phyloP scores from a whole-genome alignment of 2,113 vertebrate species.

The Camelus dromedarius region DNA sequence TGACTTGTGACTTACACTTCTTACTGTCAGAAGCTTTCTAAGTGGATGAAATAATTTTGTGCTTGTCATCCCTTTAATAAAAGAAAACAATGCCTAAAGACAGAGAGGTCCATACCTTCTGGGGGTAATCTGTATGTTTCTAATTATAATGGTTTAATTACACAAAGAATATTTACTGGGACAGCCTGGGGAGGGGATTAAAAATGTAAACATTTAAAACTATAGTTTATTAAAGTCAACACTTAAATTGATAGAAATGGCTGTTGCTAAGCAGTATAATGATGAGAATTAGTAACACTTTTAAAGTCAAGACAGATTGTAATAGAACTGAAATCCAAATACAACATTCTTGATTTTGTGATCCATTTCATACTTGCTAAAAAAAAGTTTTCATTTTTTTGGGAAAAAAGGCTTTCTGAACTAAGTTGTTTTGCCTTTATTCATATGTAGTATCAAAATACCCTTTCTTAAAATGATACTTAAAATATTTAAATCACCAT shows the following conservation, averaged over 20 bases:
- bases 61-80: not conserved
- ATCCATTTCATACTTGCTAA: not conserved
- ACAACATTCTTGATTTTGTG: slow-evolving; percentile 30
- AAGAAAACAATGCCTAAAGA: not conserved
- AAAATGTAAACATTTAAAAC: slow-evolving; percentile 26
- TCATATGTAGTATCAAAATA: slow-evolving; percentile 49
- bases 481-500: slow-evolving; percentile 5
- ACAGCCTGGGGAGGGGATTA: not conserved
- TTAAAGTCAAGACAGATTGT: not conserved
- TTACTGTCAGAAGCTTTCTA: slow-evolving; percentile 42
- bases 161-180: not conserved
- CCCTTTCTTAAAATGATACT: slow-evolving; percentile 21
- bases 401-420: slow-evolving; percentile 21
- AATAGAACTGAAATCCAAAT: not conserved
- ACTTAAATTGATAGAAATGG: not conserved
- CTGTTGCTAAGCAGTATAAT: not conserved
- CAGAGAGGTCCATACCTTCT: not conserved
- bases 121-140: not conserved
- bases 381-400: slow-evolving; percentile 12
- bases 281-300: not conserved
- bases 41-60: slow-evolving; percentile 2
- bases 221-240: not conserved
- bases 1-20: slow-evolving; percentile 29
- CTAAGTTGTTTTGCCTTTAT: slow-evolving; percentile 46
- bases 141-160: not conserved